phyloP scores from a whole-genome alignment of 2,113 vertebrate genomes.

The Phodopus roborovskii region DNA sequence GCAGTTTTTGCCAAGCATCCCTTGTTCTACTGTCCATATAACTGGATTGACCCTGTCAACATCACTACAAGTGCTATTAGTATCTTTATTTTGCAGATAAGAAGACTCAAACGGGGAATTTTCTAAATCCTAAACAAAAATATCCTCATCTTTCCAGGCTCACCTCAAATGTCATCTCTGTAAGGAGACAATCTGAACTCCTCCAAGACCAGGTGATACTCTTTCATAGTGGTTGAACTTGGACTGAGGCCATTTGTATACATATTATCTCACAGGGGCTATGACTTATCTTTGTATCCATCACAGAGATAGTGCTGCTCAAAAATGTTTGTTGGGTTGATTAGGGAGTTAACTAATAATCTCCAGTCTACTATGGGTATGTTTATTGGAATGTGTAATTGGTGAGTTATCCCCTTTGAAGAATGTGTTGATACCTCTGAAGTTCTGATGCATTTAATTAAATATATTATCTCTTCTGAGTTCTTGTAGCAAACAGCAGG shows the following conservation, averaged over 20 bases:
- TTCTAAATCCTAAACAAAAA: not conserved
- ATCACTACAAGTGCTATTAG: not conserved
- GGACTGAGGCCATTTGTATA: not conserved
- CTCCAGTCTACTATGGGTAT: not conserved
- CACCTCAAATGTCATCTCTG: not conserved
- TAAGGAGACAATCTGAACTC: conserved; percentile 37
- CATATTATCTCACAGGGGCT: conserved; percentile 14
- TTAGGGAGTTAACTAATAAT: conserved; percentile 12
- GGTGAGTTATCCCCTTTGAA: conserved; percentile 48
- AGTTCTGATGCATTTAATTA: conserved; percentile 69
- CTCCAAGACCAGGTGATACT: not conserved
- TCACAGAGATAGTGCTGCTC: not conserved
- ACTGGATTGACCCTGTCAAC: not conserved
- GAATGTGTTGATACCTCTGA: conserved; percentile 57
- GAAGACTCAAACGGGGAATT: conserved; percentile 22
- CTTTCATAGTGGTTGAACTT: conserved; percentile 13
- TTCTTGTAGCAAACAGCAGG: conserved; percentile 55
- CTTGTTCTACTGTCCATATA: not conserved
- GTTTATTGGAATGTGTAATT: conserved; percentile 64
- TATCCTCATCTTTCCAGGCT: not conserved
- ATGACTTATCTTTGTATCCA: conserved; percentile 11
- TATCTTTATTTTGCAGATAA: conserved; percentile 12
- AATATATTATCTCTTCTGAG: conserved; percentile 64
- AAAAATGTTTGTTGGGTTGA: conserved; percentile 19
- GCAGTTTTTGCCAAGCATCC: conserved; percentile 1